Conservation (phyloP, 1,140 invertebrate genomes). For the Stenopsyche tienmushanensis region DNA sequence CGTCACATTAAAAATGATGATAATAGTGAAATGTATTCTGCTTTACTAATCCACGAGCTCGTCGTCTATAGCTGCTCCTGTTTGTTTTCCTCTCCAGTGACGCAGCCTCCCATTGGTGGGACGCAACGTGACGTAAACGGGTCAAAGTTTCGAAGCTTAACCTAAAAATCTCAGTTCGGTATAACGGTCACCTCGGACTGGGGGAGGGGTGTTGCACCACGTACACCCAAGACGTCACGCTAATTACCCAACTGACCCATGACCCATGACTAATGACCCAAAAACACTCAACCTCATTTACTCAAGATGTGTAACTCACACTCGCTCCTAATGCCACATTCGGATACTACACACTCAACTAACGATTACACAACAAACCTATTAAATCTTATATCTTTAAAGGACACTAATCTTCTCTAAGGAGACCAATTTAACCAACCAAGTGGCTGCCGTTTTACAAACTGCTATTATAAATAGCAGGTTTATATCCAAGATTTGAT, state of each 20-base stretch:
- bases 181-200: neutral
- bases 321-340: neutral
- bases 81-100: neutral
- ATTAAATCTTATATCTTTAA: neutral
- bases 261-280: constrained; percentile 16
- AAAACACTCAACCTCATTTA: neutral
- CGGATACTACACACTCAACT: neutral
- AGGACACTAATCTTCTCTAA: neutral
- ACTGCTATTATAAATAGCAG: too few species aligned
- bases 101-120: constrained; percentile 22
- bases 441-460: too few species aligned
- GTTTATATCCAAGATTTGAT: too few species aligned
- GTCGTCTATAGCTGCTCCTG: too few species aligned
- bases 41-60: too few species aligned
- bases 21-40: too few species aligned
- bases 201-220: neutral
- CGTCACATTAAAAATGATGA: too few species aligned
- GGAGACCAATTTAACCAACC: too few species aligned
- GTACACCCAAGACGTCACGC: neutral
- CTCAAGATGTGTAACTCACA: neutral
- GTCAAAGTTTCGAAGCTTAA: constrained; percentile 29
- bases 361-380: neutral
- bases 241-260: constrained; percentile 13
- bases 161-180: constrained; percentile 16
- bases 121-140: constrained; percentile 23